phyloP scores from a whole-genome alignment of 1,140 invertebrate genomes.

The Branchinecta lynchi region DNA sequence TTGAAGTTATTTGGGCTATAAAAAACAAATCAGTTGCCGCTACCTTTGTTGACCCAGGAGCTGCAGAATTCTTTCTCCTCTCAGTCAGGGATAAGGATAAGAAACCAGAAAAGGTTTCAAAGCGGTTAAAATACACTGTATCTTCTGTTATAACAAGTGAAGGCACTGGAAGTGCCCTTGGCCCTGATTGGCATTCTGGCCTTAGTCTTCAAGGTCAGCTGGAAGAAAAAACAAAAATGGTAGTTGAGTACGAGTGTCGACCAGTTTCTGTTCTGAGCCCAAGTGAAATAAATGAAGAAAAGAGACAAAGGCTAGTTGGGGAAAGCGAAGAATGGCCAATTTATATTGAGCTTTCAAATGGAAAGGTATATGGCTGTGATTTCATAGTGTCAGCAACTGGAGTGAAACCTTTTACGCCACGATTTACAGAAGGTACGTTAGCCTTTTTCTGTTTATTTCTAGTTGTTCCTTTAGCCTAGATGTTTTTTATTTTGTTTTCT shows the following conservation, averaged over 20 bases:
- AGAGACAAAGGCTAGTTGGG: constrained; percentile 30
- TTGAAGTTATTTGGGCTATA: constrained; percentile 82
- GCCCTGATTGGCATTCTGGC: constrained; percentile 80
- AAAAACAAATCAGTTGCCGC: constrained; percentile 81
- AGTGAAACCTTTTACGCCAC: constrained; percentile 44
- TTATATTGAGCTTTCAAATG: constrained; percentile 56
- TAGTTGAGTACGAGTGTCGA: constrained; percentile 42
- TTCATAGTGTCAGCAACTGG: constrained; percentile 91
- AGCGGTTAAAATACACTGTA: constrained; percentile 49
- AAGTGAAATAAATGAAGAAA: constrained; percentile 38
- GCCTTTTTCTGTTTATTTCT: too few relatives aligned
- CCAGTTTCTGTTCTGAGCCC: constrained; percentile 30
- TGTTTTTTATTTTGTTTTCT: too few relatives aligned
- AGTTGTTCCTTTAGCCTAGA: too few relatives aligned
- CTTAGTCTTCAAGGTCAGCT: constrained; percentile 44
- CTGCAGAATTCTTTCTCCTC: constrained; percentile 72
- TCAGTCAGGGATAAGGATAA: neutral
- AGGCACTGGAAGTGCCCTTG: constrained; percentile 61
- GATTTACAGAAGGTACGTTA: constrained; percentile 30
- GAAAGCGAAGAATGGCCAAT: constrained; percentile 43
- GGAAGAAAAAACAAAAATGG: constrained; percentile 31
- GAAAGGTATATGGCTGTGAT: constrained; percentile 61
- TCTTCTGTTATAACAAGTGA: constrained; percentile 31
- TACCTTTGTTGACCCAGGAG: constrained; percentile 89
- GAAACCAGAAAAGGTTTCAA: constrained; percentile 28